These are phyloP conservation scores for Temnothorax rugatulus DNA, from an alignment of 2,888 invertebrate genomes.

Conservation along the genomic window DNA sequence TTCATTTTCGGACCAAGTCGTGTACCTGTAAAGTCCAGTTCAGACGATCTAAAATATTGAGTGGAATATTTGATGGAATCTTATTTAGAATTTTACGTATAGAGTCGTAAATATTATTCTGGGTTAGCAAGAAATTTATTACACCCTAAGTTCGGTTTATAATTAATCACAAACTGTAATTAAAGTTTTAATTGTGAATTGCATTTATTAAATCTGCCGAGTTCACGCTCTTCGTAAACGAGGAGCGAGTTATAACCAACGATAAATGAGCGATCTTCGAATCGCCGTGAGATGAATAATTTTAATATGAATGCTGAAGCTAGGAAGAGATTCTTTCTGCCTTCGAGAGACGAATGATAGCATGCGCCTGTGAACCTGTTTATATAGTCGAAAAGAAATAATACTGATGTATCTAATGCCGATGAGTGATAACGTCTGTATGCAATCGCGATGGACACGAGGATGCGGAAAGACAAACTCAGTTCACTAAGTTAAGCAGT, in stretches of 20 bases:
- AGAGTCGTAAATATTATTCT: background rate
- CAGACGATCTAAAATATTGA: background rate
- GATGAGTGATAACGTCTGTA: constrained; percentile 25
- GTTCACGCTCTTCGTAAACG: background rate
- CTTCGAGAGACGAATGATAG: background rate
- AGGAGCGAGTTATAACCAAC: constrained; percentile 4
- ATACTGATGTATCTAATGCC: constrained; percentile 17
- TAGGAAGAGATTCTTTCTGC: constrained; percentile 28
- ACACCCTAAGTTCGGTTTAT: background rate
- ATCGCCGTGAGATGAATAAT: constrained; percentile 24
- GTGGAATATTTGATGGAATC: background rate
- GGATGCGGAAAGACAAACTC: constrained; percentile 18
- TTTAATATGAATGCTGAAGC: constrained; percentile 18
- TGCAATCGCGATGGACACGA: constrained; percentile 22
- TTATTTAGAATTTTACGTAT: background rate
- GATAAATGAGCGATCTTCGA: constrained; percentile 28
- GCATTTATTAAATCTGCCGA: constrained; percentile 15
- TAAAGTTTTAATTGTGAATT: background rate
- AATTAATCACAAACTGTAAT: background rate
- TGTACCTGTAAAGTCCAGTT: background rate
- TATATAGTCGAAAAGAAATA: constrained; percentile 13
- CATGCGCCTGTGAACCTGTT: constrained; percentile 24
- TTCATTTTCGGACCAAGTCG: constrained; percentile 69
- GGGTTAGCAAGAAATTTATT: background rate
- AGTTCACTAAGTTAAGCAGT: constrained; percentile 7